These are phyloP conservation scores for Agonopterix heracliana DNA, from an alignment of 2,888 invertebrate species.

Conservation along the genomic window DNA sequence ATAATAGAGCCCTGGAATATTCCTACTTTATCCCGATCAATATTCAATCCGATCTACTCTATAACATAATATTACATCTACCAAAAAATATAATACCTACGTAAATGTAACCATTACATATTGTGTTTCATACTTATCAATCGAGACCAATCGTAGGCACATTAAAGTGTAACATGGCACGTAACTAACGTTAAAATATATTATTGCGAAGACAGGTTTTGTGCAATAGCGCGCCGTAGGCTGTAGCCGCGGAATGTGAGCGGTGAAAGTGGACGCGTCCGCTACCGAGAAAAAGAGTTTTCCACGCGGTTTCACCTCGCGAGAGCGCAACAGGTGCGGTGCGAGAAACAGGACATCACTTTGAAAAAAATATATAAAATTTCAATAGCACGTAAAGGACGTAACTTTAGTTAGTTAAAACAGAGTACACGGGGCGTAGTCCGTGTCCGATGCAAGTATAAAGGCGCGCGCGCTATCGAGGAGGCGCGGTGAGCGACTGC, in stretches of 20 bases:
- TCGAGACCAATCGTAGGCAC: slow-evolving; percentile 25
- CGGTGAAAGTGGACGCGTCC: slow-evolving; percentile 70
- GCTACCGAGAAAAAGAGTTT: slow-evolving; percentile 69
- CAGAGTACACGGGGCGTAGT: slow-evolving; percentile 39
- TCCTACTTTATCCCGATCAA: background rate
- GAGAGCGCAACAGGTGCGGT: slow-evolving; percentile 59
- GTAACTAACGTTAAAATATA: slow-evolving; percentile 34
- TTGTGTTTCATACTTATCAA: slow-evolving; percentile 12
- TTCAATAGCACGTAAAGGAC: slow-evolving; percentile 18
- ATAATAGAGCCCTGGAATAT: slow-evolving; percentile 16
- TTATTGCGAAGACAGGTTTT: slow-evolving; percentile 42
- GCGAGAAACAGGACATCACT: background rate
- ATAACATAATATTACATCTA: too few relatives aligned
- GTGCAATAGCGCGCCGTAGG: slow-evolving; percentile 36
- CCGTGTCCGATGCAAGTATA: slow-evolving; percentile 23
- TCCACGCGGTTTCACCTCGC: slow-evolving; percentile 69
- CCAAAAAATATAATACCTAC: too few relatives aligned
- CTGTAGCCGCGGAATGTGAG: slow-evolving; percentile 53
- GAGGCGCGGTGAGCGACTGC: slow-evolving; percentile 64
- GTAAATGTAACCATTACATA: slow-evolving; percentile 9
- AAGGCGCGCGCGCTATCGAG: slow-evolving; percentile 52
- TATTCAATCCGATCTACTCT: too few relatives aligned
- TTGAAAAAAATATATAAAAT: slow-evolving; percentile 3
- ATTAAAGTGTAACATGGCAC: slow-evolving; percentile 33
- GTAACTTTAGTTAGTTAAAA: slow-evolving; percentile 2